Evolutionary conservation across 2,888 invertebrate genomes (phyloP), one percentile per base, ranked within the genome.

Genomic region (Drosophila birchii): DNA sequence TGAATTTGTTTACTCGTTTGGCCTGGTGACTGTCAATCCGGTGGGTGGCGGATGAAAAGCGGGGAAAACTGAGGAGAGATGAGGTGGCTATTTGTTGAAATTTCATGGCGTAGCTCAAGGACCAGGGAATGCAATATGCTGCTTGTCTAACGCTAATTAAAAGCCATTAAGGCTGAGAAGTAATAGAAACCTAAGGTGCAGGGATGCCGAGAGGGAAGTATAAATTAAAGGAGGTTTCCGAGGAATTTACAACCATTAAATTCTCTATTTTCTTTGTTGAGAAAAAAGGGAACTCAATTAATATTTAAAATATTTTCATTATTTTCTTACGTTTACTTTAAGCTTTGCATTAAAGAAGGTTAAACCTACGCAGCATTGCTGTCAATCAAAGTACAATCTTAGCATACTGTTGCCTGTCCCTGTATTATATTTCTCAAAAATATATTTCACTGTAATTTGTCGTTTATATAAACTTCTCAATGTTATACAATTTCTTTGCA

Each of bases 1-100:
- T 81, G 86, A 84, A 84, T 83, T 86, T 84, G 83, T 86, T 84
- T 83, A 86, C 86, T 84, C 86, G 81, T 75, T 83, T 70, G 83
- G 72, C 83, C 68, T 70, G 68, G 57, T 54, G 63, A 41, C 74
- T 76, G 76, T 84, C 88, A 81, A 67, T 72, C 75, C 63, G 54
- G 53, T 20, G 70, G 73, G 70, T 29, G 7, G 3, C 12, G 36
- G 29, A 26, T 16, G 55, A 29, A 23, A 18, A 14, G 6, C n/a
- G 26, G 32, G 38, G 26, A 38, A 47, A 36, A 38, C 5, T 62
- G 23, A 3, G 45, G 26, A 12, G 18, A 57, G 43, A 41, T 26
- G 60, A 36, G 54, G 39, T 47, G 53, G 64, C 41, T 45, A 61
- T 66, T 85, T 83, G 80, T 82, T 79, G 72, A 75, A 83, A 87